A percentile compares a stretch with the other conserved stretches of the same genome.
phyloP scores from a whole-genome alignment of 2,797 vertebrate genomes.

The Cyclopterus lumpus region DNA sequence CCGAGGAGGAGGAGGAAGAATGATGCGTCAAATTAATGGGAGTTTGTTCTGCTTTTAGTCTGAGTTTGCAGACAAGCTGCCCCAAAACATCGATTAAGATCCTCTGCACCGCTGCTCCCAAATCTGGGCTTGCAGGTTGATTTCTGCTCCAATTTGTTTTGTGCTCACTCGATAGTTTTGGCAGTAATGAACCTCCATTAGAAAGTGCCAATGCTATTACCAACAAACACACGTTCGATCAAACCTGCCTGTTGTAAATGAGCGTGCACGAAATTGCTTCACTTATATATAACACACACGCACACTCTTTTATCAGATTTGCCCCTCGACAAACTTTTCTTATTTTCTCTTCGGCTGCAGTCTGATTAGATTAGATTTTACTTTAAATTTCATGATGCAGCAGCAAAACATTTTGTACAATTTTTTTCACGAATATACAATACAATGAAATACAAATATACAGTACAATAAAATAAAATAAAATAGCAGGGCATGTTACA shows the following conservation, averaged over 20 bases:
- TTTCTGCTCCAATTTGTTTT: constrained; percentile 30
- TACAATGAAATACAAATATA: too few species aligned
- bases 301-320: constrained; percentile 11
- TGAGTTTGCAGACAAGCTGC: neutral
- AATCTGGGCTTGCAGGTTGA: constrained; percentile 15
- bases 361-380: too few species aligned
- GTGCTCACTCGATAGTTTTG: constrained; percentile 19
- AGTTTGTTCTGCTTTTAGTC: neutral
- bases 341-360: neutral
- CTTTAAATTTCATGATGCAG: too few species aligned
- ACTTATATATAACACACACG: constrained; percentile 10
- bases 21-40: neutral
- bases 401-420: too few species aligned
- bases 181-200: constrained; percentile 34
- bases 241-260: constrained; percentile 6
- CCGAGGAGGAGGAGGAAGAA: neutral
- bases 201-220: constrained; percentile 20
- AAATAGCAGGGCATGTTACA: too few species aligned
- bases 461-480: too few species aligned
- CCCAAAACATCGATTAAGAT: constrained; percentile 3
- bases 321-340: constrained; percentile 20
- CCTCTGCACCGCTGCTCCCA: constrained; percentile 15
- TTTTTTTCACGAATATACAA: too few species aligned
- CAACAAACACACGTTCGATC: constrained; percentile 36
- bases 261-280: neutral